Evolutionary conservation across 2,888 invertebrate species (phyloP), one percentile per base, ranked within the genome.

Genomic region (Brenthis daphne): DNA sequence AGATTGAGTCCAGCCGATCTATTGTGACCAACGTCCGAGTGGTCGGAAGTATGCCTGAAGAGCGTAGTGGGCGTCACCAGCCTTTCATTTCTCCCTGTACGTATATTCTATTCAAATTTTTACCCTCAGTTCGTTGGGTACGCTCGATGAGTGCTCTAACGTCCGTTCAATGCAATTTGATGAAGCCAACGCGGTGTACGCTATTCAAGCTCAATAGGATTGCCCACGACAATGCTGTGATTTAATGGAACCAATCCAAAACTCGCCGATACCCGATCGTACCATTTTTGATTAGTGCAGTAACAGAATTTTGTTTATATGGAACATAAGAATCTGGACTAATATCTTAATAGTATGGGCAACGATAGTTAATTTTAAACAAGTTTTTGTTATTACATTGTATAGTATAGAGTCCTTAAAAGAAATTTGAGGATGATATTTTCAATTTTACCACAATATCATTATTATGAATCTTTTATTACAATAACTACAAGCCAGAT

Each of bases 61-160:
- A 79, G 79, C 79, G 80, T 74, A 79, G 80, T 79, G 81, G 82
- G 81, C 84, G 82, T 81, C 79, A 80, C 79, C 78, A 75, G 79
- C 82, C 79, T 83, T 82, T 83, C 83, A 83, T 81, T 77, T 76
- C 81, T 73, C 77, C 76, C 78, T 74, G 79, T 81, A 84, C 85
- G 82, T 83, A 85, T 86, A 86, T 86, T 85, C 89, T 85, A 92
- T 92, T 92, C 90, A 92, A 90, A 92, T 92, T 92, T 92, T 92
- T 92, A 87, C 89, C 90, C 92, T 84, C 84, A 82, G 79, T 81
- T 79, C 82, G 78, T 75, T 76, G 80, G 80, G 82, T 80, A 85
- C 85, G 86, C 82, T 86, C 87, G 82, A 88, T 82, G 88, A 90
- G 91, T 87, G 86, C 88, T 88, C 89, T 87, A 87, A 85, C 88